A percentile compares a stretch with the other conserved stretches of the same genome.
Evolutionary conservation across 2,113 vertebrate species (phyloP).

Genomic region (Chascanopsetta lugubris): DNA sequence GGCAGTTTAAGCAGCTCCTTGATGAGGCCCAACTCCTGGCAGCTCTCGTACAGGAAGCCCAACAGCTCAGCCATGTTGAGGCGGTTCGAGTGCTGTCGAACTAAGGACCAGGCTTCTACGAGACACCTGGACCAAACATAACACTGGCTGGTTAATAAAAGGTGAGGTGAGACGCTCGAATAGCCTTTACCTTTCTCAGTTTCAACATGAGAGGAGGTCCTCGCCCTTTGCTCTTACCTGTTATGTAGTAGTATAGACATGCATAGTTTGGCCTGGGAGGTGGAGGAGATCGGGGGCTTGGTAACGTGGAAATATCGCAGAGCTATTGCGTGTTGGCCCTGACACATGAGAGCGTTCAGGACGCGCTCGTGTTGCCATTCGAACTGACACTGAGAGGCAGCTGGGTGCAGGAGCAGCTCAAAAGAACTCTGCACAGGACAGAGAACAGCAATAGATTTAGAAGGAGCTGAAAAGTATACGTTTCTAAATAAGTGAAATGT

Average conservation of each 20-base stretch:
- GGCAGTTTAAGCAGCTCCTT: conserved; percentile 93
- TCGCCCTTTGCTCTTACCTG: conserved; percentile 75
- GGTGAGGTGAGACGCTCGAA: not conserved
- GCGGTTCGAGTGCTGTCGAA: conserved; percentile 85
- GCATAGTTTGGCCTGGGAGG: conserved; percentile 84
- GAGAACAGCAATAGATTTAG: not conserved
- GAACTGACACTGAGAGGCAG: conserved; percentile 83
- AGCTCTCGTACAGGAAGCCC: conserved; percentile 86
- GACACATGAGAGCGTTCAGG: conserved; percentile 90
- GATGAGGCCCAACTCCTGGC: conserved; percentile 91
- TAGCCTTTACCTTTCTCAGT: not conserved
- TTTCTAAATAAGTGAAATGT: not conserved
- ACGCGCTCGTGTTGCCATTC: conserved; percentile 90
- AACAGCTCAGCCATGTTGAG: conserved; percentile 86
- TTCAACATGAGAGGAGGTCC: not conserved
- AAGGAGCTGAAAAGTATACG: not conserved
- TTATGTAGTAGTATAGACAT: conserved; percentile 92
- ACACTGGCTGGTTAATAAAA: not conserved
- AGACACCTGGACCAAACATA: conserved; percentile 81
- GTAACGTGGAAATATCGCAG: conserved; percentile 89
- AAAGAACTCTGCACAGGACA: conserved; percentile 84
- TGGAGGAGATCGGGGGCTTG: conserved; percentile 83
- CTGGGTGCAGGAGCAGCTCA: conserved; percentile 90
- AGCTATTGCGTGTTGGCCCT: conserved; percentile 86
- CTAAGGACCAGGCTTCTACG: conserved; percentile 89